A percentile compares a stretch with the other conserved stretches of the same genome.
Conservation (phyloP, 2,113 vertebrate species). For the Oxyura jamaicensis region DNA sequence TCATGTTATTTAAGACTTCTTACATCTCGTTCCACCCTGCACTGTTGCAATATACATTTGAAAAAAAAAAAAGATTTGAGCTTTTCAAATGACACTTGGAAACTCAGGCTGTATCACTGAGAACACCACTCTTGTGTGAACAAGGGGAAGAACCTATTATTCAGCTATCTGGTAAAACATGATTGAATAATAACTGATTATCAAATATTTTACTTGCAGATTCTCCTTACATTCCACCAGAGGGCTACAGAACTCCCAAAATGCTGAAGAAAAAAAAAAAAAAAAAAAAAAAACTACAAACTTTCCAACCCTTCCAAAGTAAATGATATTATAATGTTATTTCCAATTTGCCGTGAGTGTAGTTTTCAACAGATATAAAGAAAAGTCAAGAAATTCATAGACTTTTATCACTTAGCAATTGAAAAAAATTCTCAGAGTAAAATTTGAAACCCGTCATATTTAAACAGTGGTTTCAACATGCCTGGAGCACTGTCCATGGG, state of each 20-base stretch:
- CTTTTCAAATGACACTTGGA: background rate
- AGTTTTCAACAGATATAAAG: background rate
- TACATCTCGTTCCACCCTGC: background rate
- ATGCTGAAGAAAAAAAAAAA: background rate
- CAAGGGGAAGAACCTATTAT: background rate
- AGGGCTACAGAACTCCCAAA: constrained; percentile 64
- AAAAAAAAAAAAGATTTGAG: background rate
- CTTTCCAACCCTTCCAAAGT: constrained; percentile 18
- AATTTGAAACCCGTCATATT: background rate
- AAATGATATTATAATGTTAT: background rate
- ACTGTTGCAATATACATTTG: background rate
- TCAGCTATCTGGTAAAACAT: background rate
- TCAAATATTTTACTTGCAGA: constrained; percentile 34
- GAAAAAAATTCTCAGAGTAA: background rate
- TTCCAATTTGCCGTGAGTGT: background rate
- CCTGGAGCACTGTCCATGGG: background rate
- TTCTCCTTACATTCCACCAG: constrained; percentile 60
- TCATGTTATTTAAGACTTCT: background rate
- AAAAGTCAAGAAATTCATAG: background rate
- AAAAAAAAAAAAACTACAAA: background rate
- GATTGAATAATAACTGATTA: constrained; percentile 5
- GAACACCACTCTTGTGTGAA: background rate
- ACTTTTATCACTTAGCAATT: background rate
- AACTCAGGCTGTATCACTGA: background rate
- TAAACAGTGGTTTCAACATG: background rate